Conservation (phyloP, 2,888 invertebrate species). For the Leuctra nigra region DNA sequence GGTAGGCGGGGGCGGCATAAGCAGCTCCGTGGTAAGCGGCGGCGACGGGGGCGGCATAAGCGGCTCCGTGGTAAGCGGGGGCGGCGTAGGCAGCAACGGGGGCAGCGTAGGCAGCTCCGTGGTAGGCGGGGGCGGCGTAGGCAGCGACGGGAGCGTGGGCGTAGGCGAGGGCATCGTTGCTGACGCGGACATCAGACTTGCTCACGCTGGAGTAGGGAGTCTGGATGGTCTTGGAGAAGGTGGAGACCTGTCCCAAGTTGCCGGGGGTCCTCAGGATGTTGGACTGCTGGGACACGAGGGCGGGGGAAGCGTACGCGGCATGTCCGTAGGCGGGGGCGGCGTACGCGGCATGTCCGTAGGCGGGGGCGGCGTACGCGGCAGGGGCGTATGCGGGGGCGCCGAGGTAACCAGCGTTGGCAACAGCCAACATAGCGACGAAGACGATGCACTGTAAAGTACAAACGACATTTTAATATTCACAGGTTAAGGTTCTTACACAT, state of each 20-base stretch:
- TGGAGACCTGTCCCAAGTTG: conserved; percentile 58
- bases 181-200: conserved; percentile 60
- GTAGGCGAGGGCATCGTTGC: conserved; percentile 41
- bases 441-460: conserved; percentile 8
- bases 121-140: conserved; percentile 34
- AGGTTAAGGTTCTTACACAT: too few species aligned
- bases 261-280: conserved; percentile 56
- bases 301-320: conserved; percentile 10
- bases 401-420: conserved; percentile 24
- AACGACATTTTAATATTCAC: too few species aligned
- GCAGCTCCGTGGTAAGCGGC: conserved; percentile 25
- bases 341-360: not conserved
- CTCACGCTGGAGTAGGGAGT: conserved; percentile 66
- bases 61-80: conserved; percentile 28
- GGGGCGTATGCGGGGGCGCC: conserved; percentile 20
- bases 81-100: conserved; percentile 30
- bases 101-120: conserved; percentile 27
- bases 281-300: conserved; percentile 47
- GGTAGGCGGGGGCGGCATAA: conserved; percentile 44
- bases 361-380: conserved; percentile 10
- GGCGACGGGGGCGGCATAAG: conserved; percentile 34
- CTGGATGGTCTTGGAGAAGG: conserved; percentile 62
- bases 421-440: conserved; percentile 14
- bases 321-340: not conserved
- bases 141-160: conserved; percentile 39